Evolutionary conservation across 2,797 vertebrate species (phyloP).

Genomic region (Loriculus beryllinus): DNA sequence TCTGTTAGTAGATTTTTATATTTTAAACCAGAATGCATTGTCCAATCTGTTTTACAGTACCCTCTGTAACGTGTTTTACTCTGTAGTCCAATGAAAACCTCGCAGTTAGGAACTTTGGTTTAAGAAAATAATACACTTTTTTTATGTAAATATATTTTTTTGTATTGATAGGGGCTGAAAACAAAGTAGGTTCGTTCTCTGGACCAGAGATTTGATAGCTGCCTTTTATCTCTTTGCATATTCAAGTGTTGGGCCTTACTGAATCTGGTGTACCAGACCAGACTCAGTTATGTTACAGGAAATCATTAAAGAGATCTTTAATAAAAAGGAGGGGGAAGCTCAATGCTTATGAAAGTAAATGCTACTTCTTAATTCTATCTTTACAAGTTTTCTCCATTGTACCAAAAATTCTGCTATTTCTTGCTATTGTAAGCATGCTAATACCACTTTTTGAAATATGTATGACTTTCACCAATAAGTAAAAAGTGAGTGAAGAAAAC

Average conservation of each 20-base stretch:
- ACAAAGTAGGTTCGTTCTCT: fast-evolving
- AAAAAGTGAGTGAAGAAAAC: background rate
- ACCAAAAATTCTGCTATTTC: background rate
- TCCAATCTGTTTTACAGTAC: background rate
- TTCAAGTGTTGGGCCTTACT: background rate
- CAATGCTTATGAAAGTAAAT: background rate
- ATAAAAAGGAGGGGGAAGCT: fast-evolving
- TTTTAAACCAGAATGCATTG: background rate
- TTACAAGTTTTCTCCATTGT: background rate
- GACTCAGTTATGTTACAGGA: background rate
- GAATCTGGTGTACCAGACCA: background rate
- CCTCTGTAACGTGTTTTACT: background rate
- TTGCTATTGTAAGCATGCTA: background rate
- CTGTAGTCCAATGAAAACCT: background rate
- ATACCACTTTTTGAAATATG: background rate
- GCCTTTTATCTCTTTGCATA: background rate
- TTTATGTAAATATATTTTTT: background rate
- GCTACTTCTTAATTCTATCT: background rate
- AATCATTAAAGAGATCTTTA: background rate
- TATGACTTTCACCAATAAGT: background rate
- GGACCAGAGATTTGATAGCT: background rate
- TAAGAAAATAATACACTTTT: background rate
- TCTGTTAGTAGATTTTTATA: background rate
- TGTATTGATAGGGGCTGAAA: background rate
- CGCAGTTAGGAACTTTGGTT: background rate